Percentiles rank a stretch among this genome's conserved stretches.
phyloP scores from a whole-genome alignment of 2,888 invertebrate species.

The Blera fallax region DNA sequence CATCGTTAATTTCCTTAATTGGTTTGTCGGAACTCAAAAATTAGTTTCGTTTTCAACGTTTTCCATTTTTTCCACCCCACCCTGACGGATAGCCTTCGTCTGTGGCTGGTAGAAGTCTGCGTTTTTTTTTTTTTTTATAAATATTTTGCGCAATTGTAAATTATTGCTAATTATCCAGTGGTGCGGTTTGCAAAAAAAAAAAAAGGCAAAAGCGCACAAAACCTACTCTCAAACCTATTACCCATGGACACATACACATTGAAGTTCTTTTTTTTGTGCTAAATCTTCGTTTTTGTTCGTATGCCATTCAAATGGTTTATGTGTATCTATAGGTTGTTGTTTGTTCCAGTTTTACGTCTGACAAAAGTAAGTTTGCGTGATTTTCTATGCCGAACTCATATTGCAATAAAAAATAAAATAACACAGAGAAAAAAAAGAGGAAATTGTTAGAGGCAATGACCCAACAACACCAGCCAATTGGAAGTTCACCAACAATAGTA shows the following conservation, averaged over 20 bases:
- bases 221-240: slow-evolving; percentile 54
- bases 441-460: slow-evolving; percentile 62
- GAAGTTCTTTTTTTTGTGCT: slow-evolving; percentile 10
- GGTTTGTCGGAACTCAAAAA: slow-evolving; percentile 54
- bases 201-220: slow-evolving; percentile 15
- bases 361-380: slow-evolving; percentile 57
- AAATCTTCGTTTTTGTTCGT: slow-evolving; percentile 20
- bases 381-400: slow-evolving; percentile 30
- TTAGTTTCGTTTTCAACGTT: slow-evolving; percentile 64
- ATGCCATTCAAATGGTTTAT: slow-evolving; percentile 18
- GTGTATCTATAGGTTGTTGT: slow-evolving; percentile 8
- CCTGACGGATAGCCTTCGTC: background rate
- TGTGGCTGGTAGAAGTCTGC: background rate
- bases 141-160: slow-evolving; percentile 66
- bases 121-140: background rate
- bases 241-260: background rate
- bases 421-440: background rate
- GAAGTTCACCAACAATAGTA: slow-evolving; percentile 31
- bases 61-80: background rate
- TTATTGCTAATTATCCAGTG: slow-evolving; percentile 58
- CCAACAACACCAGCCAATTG: slow-evolving; percentile 42
- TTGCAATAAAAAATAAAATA: background rate
- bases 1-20: slow-evolving; percentile 63
- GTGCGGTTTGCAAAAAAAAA: slow-evolving; percentile 1
- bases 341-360: slow-evolving; percentile 66